These are phyloP conservation scores for Apus apus DNA, from an alignment of 2,113 vertebrate genomes.

Conservation along the genomic window DNA sequence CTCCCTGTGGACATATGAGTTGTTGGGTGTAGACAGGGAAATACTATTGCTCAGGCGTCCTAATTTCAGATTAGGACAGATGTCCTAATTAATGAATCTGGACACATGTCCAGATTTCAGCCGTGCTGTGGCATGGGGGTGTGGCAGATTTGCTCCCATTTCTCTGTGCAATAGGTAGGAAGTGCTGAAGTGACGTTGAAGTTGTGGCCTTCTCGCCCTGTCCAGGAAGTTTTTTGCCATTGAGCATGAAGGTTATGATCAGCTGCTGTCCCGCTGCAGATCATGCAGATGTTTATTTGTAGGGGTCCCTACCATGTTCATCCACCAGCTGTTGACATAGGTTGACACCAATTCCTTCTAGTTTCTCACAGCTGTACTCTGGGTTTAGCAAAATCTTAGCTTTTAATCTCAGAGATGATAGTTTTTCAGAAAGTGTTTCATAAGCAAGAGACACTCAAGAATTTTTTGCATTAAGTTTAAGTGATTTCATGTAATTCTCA, in stretches of 20 bases:
- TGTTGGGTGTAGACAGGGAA: neutral
- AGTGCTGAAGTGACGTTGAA: neutral
- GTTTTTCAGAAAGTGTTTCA: neutral
- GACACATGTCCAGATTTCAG: neutral
- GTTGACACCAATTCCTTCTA: neutral
- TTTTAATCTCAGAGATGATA: neutral
- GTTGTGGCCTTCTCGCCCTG: neutral
- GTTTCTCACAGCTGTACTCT: neutral
- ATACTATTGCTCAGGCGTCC: neutral
- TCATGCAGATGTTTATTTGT: neutral
- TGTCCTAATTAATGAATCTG: too few relatives aligned
- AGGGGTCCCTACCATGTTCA: neutral
- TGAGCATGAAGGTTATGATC: neutral
- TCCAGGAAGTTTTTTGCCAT: neutral
- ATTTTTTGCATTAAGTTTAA: neutral
- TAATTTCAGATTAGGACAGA: too few relatives aligned
- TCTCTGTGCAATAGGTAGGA: neutral
- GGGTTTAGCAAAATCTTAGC: neutral
- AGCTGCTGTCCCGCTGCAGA: neutral
- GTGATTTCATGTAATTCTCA: neutral
- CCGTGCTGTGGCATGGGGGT: neutral
- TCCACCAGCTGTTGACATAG: neutral
- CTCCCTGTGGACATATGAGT: neutral
- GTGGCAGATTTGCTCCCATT: neutral
- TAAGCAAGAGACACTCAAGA: neutral